Conservation (phyloP, 2,888 invertebrate species). For the Pseudococcus viburni region DNA sequence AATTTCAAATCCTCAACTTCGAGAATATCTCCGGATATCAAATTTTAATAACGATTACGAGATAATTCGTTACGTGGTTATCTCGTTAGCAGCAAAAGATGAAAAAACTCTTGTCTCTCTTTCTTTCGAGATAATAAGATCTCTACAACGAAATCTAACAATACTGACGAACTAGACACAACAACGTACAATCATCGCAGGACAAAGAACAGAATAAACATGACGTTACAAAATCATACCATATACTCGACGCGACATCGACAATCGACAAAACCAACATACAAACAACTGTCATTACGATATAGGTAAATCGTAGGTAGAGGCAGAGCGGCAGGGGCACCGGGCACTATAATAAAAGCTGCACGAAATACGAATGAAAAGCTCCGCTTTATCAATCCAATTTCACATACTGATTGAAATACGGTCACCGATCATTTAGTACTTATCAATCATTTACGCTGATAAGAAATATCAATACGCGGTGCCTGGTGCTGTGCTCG, state of each 20-base stretch:
- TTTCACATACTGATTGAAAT: constrained; percentile 24
- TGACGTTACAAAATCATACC: constrained; percentile 11
- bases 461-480: constrained; percentile 21
- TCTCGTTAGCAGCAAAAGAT: background rate
- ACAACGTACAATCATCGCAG: background rate
- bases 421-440: constrained; percentile 34
- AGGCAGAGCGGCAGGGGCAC: too few relatives aligned
- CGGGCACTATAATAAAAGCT: background rate
- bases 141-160: background rate
- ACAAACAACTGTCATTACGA: constrained; percentile 8
- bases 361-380: background rate
- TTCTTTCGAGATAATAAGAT: background rate
- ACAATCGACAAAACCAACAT: constrained; percentile 12
- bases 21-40: background rate
- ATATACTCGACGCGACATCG: background rate
- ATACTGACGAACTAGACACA: background rate
- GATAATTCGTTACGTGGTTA: background rate
- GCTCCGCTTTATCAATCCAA: constrained; percentile 6
- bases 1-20: background rate
- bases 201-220: constrained; percentile 31
- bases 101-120: background rate
- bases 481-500: background rate
- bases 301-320: background rate
- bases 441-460: constrained; percentile 37
- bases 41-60: constrained; percentile 20